phyloP scores from a whole-genome alignment of 2,113 vertebrate genomes.

The Balaenoptera acutorostrata region DNA sequence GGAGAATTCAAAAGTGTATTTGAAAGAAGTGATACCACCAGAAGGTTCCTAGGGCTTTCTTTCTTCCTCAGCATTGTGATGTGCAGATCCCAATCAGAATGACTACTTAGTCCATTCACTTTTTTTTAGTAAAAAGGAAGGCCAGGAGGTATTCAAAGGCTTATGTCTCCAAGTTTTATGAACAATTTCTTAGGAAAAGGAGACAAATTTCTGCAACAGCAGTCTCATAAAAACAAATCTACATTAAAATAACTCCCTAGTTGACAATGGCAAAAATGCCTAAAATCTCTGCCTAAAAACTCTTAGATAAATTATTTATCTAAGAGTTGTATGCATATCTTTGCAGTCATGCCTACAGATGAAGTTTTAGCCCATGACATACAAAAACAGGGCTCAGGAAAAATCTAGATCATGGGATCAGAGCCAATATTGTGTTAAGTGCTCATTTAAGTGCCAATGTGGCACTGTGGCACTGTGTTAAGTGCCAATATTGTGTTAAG shows the following conservation, averaged over 20 bases:
- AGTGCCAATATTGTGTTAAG: neutral
- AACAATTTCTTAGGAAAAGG: conserved; percentile 21
- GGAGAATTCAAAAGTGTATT: conserved; percentile 19
- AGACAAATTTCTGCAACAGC: neutral
- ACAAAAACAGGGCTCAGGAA: conserved; percentile 1
- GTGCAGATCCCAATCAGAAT: neutral
- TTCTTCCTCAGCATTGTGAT: neutral
- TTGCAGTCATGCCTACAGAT: neutral
- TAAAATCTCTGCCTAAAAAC: neutral
- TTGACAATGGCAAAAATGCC: neutral
- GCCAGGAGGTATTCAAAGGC: neutral
- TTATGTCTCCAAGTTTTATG: neutral
- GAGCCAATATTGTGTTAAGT: neutral
- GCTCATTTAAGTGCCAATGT: neutral
- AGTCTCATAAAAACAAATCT: neutral
- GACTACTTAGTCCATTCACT: neutral
- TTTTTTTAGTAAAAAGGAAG: neutral
- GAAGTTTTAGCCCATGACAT: neutral
- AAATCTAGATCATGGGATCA: conserved; percentile 15
- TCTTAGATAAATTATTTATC: neutral
- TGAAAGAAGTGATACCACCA: neutral
- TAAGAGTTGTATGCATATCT: neutral
- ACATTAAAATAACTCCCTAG: neutral
- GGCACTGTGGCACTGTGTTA: neutral
- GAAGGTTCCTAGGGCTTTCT: neutral